Percentiles rank a stretch among this genome's conserved stretches.
These are phyloP conservation scores for Chaetophractus vellerosus DNA, from an alignment of 2,797 vertebrate genomes.

Conservation along the genomic window DNA sequence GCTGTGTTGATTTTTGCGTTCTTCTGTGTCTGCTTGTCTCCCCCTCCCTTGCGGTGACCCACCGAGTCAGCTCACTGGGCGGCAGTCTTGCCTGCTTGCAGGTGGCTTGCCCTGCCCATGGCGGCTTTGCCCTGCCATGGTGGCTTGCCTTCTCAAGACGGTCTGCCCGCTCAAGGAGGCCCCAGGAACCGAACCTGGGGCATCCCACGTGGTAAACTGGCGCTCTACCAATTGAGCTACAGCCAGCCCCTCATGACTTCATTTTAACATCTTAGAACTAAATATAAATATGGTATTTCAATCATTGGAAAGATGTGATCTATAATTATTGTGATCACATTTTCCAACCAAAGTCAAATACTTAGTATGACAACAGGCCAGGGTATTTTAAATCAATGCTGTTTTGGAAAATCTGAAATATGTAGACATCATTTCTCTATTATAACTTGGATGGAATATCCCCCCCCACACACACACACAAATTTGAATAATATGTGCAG, in stretches of 20 bases:
- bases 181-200: too few relatives aligned
- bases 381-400: conserved; percentile 21
- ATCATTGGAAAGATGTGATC: not conserved
- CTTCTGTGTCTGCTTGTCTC: too few relatives aligned
- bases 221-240: too few relatives aligned
- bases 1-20: too few relatives aligned
- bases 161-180: too few relatives aligned
- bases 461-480: not conserved
- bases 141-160: too few relatives aligned
- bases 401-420: not conserved
- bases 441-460: not conserved
- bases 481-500: conserved; percentile 8
- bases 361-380: not conserved
- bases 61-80: too few relatives aligned
- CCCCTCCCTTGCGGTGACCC: too few relatives aligned
- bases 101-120: too few relatives aligned
- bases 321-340: not conserved
- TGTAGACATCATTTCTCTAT: not conserved
- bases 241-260: not conserved
- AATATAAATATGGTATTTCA: conserved; percentile 22
- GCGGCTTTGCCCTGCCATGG: too few relatives aligned
- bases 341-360: not conserved
- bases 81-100: too few relatives aligned
- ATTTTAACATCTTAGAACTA: not conserved
- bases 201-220: too few relatives aligned